These are phyloP conservation scores for Apis cerana DNA, from an alignment of 1,140 invertebrate species.

Conservation along the genomic window DNA sequence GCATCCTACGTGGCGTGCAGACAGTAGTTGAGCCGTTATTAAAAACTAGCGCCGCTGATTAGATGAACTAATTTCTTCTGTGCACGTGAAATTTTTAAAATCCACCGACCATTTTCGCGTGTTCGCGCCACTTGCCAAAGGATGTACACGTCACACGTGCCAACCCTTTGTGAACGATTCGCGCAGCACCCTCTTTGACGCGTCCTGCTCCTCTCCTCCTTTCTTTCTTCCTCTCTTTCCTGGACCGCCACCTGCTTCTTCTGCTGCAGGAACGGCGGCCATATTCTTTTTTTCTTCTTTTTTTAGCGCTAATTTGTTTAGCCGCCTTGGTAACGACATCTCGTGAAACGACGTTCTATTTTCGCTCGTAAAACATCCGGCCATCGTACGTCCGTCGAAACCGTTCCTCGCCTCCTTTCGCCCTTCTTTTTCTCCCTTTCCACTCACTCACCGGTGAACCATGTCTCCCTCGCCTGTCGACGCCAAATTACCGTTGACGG, in stretches of 20 bases:
- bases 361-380: constrained; percentile 51
- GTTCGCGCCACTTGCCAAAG: constrained; percentile 29
- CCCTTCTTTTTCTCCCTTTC: constrained; percentile 10
- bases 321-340: constrained; percentile 69
- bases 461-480: constrained; percentile 7
- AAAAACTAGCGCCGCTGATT: constrained; percentile 61
- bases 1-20: constrained; percentile 24
- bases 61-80: constrained; percentile 60
- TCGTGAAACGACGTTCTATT: constrained; percentile 67
- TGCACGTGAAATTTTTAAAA: constrained; percentile 61
- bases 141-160: constrained; percentile 24
- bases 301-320: constrained; percentile 74
- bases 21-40: constrained; percentile 35
- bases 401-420: neutral
- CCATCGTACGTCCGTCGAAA: neutral
- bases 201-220: constrained; percentile 4
- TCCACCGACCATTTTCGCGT: constrained; percentile 18
- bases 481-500: constrained; percentile 42
- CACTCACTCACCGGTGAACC: neutral
- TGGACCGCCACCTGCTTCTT: neutral
- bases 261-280: neutral
- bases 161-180: constrained; percentile 39
- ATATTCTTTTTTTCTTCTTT: neutral
- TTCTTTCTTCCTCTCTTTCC: neutral
- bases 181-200: constrained; percentile 23